Conservation (phyloP, 2,888 invertebrate species). For the Troides oblongomaculatus region DNA sequence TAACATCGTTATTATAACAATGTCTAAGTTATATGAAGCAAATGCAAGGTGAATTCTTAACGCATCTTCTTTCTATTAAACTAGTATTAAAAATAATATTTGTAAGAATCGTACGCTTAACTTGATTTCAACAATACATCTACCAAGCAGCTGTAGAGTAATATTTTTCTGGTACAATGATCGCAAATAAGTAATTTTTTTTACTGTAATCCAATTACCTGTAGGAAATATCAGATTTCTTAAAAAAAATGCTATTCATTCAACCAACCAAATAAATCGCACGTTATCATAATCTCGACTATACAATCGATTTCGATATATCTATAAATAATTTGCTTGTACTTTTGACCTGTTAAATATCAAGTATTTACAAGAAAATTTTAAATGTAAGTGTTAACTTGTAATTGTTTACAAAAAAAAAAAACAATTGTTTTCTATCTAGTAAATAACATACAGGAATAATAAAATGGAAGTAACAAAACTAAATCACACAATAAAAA, state of each 20-base stretch:
- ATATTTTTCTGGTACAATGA: constrained; percentile 29
- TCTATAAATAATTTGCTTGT: no score
- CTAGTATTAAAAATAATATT: background rate
- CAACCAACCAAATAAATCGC: background rate
- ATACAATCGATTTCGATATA: no score
- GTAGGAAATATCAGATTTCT: background rate
- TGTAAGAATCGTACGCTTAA: constrained; percentile 23
- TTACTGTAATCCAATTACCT: constrained; percentile 7
- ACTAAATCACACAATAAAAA: no score
- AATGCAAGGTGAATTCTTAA: background rate
- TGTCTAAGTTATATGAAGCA: background rate
- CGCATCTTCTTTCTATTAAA: background rate
- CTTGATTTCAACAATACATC: constrained; percentile 24
- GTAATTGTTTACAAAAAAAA: no score
- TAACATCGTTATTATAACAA: background rate
- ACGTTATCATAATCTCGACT: background rate
- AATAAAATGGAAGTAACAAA: no score
- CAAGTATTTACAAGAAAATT: no score
- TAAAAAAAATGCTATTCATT: background rate
- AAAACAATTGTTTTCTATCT: no score
- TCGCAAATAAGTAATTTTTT: constrained; percentile 9
- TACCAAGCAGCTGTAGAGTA: constrained; percentile 29
- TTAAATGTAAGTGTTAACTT: no score
- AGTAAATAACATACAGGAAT: no score
- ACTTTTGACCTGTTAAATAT: no score